A percentile compares a stretch with the other conserved stretches of the same genome.
phyloP scores from a whole-genome alignment of 2,113 vertebrate genomes.

The Aphyosemion australe region DNA sequence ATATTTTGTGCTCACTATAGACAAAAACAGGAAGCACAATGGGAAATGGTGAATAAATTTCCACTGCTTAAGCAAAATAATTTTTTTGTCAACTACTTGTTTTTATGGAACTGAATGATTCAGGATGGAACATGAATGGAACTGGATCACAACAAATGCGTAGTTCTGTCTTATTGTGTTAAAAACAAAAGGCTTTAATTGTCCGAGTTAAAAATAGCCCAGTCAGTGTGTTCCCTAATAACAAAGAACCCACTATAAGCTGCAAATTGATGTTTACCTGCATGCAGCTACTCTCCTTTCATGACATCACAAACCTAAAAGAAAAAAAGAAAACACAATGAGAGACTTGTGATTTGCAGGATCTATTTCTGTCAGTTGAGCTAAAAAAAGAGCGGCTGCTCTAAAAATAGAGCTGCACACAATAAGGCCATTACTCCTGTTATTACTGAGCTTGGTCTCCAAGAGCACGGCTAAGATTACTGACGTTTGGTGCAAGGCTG shows the following conservation, averaged over 20 bases:
- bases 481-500: conserved; percentile 23
- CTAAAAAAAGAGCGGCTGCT: conserved; percentile 59
- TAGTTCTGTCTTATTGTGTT: conserved; percentile 8
- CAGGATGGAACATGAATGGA: background rate
- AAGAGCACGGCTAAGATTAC: conserved; percentile 54
- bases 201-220: conserved; percentile 27
- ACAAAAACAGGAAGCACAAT: too few relatives aligned
- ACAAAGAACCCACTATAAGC: conserved; percentile 40
- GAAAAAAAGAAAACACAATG: conserved; percentile 34
- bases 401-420: conserved; percentile 71
- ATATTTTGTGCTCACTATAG: too few relatives aligned
- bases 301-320: conserved; percentile 59
- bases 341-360: conserved; percentile 46
- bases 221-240: conserved; percentile 32
- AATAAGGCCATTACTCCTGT: conserved; percentile 51
- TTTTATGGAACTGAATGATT: background rate
- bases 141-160: background rate
- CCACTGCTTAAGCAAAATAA: too few relatives aligned
- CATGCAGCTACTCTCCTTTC: conserved; percentile 27
- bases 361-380: conserved; percentile 55
- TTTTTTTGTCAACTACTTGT: too few relatives aligned
- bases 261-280: conserved; percentile 42
- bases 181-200: conserved; percentile 15
- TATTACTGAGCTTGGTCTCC: conserved; percentile 54
- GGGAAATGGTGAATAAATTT: too few relatives aligned